phyloP scores from a whole-genome alignment of 2,888 invertebrate species.

The Penaeus monodon region DNA sequence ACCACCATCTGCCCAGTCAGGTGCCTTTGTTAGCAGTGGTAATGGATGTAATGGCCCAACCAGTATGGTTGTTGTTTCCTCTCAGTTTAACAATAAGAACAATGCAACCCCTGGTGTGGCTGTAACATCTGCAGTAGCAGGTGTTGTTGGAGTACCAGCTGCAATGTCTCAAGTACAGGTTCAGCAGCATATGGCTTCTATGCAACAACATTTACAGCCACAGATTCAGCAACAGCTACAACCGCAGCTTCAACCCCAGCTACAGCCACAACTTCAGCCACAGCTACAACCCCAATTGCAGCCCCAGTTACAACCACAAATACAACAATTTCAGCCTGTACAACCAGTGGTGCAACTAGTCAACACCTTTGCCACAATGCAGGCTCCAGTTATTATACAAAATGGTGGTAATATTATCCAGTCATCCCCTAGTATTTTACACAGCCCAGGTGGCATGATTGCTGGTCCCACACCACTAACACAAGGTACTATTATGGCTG shows the following conservation, averaged over 20 bases:
- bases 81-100: constrained; percentile 52
- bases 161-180: constrained; percentile 59
- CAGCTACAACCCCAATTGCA: constrained; percentile 50
- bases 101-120: constrained; percentile 40
- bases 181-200: constrained; percentile 51
- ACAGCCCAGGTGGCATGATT: constrained; percentile 58
- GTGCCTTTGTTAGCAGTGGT: constrained; percentile 48
- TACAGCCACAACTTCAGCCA: constrained; percentile 48
- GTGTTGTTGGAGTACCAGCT: constrained; percentile 58
- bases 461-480: constrained; percentile 53
- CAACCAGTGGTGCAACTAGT: constrained; percentile 74
- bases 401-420: constrained; percentile 64
- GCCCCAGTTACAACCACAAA: constrained; percentile 54
- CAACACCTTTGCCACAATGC: constrained; percentile 76
- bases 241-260: constrained; percentile 49
- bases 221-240: constrained; percentile 57
- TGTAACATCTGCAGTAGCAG: constrained; percentile 51
- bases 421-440: constrained; percentile 55
- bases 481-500: constrained; percentile 57
- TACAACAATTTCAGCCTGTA: constrained; percentile 63
- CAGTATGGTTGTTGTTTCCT: constrained; percentile 60
- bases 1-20: constrained; percentile 36
- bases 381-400: constrained; percentile 64
- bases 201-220: constrained; percentile 54
- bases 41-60: constrained; percentile 44